These are phyloP conservation scores for Pelodytes ibericus DNA, from an alignment of 2,797 vertebrate genomes.

Conservation along the genomic window DNA sequence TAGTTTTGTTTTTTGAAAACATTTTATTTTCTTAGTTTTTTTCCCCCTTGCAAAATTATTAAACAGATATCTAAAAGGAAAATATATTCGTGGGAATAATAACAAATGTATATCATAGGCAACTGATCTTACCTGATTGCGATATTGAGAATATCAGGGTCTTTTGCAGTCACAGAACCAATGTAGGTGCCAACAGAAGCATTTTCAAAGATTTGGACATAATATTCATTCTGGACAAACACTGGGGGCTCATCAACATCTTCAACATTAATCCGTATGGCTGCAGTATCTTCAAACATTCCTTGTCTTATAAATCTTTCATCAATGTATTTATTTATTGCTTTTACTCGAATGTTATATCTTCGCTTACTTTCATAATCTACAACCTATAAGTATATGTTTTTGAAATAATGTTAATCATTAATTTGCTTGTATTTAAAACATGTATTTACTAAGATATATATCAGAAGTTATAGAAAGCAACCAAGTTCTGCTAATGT, in stretches of 20 bases:
- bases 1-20: too few relatives aligned
- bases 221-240: slow-evolving; percentile 74
- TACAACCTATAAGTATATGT: slow-evolving; percentile 71
- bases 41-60: too few relatives aligned
- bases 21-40: too few relatives aligned
- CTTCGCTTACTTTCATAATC: slow-evolving; percentile 85
- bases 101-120: too few relatives aligned
- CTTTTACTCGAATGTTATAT: slow-evolving; percentile 79
- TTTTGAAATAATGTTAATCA: background rate
- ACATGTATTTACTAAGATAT: too few relatives aligned
- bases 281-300: slow-evolving; percentile 78
- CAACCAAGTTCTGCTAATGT: too few relatives aligned
- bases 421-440: too few relatives aligned
- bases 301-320: slow-evolving; percentile 70
- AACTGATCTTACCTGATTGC: slow-evolving; percentile 85
- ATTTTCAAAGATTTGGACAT: slow-evolving; percentile 85
- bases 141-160: slow-evolving; percentile 79
- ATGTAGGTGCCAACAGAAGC: slow-evolving; percentile 70
- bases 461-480: too few relatives aligned
- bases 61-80: too few relatives aligned
- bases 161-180: slow-evolving; percentile 80
- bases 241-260: slow-evolving; percentile 91
- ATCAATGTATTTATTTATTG: slow-evolving; percentile 78
- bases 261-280: slow-evolving; percentile 82
- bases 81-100: too few relatives aligned